Evolutionary conservation across 2,113 vertebrate genomes (phyloP).

Genomic region (Myiozetetes cayanensis): DNA sequence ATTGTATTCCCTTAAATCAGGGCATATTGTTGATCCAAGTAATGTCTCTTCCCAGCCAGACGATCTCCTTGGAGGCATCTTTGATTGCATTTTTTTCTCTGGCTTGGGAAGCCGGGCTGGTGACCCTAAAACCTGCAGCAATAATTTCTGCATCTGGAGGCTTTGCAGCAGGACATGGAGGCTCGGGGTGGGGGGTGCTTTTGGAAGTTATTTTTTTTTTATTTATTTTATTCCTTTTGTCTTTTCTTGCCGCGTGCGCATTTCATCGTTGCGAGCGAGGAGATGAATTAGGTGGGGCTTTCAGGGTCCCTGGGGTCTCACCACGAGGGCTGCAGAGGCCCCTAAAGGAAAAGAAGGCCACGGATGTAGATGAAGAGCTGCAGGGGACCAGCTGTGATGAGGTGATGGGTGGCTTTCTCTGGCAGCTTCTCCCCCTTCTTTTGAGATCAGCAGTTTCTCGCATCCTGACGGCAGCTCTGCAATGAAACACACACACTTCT

Average conservation of each 20-base stretch:
- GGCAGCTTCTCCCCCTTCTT: background rate
- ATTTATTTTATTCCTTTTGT: background rate
- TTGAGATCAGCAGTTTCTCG: background rate
- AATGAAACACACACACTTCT: background rate
- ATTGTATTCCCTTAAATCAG: background rate
- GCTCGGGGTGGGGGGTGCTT: fast-evolving
- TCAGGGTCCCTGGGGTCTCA: background rate
- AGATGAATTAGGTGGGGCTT: background rate
- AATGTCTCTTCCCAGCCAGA: background rate
- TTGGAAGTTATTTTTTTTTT: background rate
- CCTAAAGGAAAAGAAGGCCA: background rate
- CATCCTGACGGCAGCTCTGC: background rate
- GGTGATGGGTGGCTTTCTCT: background rate
- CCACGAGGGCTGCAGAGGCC: background rate
- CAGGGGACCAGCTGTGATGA: background rate
- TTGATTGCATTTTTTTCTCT: background rate
- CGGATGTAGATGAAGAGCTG: background rate
- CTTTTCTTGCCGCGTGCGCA: fast-evolving
- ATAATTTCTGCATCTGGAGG: background rate
- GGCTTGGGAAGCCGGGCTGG: background rate
- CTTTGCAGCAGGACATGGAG: background rate
- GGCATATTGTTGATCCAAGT: background rate
- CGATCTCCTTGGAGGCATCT: fast-evolving
- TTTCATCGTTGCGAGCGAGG: fast-evolving
- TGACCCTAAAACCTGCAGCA: background rate